These are phyloP conservation scores for Pseudopodoces humilis DNA, from an alignment of 2,113 vertebrate genomes.

Conservation along the genomic window DNA sequence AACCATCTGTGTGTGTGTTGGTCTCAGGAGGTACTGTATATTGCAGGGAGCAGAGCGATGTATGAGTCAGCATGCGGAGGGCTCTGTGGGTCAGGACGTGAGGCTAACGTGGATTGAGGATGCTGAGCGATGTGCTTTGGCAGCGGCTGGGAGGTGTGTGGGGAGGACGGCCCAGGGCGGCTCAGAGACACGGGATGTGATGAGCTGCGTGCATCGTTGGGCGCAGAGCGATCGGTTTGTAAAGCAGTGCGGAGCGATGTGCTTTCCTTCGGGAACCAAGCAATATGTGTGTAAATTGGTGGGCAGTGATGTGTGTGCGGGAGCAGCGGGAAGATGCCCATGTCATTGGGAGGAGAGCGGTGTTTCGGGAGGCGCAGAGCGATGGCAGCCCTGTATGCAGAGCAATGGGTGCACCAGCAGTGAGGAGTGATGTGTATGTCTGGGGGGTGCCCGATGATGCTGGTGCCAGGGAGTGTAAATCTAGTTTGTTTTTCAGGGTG, in stretches of 20 bases:
- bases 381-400: neutral
- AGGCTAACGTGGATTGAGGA: neutral
- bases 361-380: neutral
- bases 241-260: neutral
- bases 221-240: neutral
- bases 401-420: too few relatives aligned
- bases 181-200: neutral
- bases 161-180: too few relatives aligned
- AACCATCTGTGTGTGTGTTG: too few relatives aligned
- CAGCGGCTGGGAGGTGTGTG: neutral
- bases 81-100: too few relatives aligned
- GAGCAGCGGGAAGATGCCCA: neutral
- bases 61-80: neutral
- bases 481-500: neutral
- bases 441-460: accelerated
- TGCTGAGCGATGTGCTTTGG: neutral
- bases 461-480: accelerated
- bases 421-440: accelerated
- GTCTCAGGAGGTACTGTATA: neutral
- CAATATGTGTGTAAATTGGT: neutral
- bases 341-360: neutral
- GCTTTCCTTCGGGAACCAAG: neutral
- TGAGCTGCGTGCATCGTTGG: accelerated
- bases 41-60: neutral
- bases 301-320: neutral